Conservation (phyloP, 2,113 vertebrate genomes). For the Chionomys nivalis region DNA sequence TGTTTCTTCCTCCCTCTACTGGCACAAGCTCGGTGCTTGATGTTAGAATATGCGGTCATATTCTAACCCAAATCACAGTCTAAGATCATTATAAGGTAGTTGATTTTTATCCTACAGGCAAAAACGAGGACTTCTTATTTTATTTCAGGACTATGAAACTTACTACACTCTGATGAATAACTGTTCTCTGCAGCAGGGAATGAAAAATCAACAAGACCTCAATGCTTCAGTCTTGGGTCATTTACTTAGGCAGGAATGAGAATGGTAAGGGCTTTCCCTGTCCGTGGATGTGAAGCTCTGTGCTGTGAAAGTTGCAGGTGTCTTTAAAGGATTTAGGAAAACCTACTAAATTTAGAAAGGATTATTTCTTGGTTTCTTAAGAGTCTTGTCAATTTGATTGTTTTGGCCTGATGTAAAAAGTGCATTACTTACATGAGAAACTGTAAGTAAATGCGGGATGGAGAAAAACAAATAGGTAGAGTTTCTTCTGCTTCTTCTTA, state of each 20-base stretch:
- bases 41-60: background rate
- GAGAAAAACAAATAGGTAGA: background rate
- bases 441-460: background rate
- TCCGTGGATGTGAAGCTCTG: background rate
- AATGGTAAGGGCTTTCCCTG: background rate
- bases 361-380: background rate
- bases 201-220: background rate
- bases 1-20: background rate
- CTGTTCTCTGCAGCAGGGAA: background rate
- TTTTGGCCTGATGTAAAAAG: background rate
- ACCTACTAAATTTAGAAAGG: background rate
- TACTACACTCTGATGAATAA: background rate
- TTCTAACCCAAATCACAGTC: background rate
- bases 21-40: fast-evolving
- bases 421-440: background rate
- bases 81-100: background rate
- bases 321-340: background rate
- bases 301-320: background rate
- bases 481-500: background rate
- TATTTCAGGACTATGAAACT: background rate
- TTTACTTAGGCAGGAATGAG: background rate
- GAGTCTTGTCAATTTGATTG: background rate
- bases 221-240: background rate
- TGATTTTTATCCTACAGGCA: background rate
- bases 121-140: background rate